Percentiles rank a stretch among this genome's conserved stretches.
These are phyloP conservation scores for Neodiprion virginianus DNA, from an alignment of 1,140 invertebrate species.

Conservation along the genomic window DNA sequence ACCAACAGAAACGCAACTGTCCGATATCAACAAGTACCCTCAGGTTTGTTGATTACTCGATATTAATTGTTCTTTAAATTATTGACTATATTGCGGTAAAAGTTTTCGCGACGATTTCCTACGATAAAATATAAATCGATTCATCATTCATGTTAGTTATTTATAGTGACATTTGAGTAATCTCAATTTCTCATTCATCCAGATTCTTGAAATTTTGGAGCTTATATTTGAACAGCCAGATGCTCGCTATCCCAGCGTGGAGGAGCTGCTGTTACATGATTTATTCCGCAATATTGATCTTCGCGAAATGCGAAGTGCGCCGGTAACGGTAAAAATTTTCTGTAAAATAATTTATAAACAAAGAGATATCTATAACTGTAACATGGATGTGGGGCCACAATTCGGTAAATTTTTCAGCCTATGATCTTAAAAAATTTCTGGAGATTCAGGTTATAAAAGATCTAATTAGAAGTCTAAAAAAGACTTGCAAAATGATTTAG, in stretches of 20 bases:
- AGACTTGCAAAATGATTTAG: too few species aligned
- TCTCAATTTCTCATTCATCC: constrained; percentile 23
- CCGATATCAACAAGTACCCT: constrained; percentile 77
- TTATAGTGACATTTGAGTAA: neutral
- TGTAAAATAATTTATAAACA: constrained; percentile 13
- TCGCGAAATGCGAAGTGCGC: constrained; percentile 76
- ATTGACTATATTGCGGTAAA: constrained; percentile 7
- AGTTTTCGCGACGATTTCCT: neutral
- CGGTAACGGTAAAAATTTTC: constrained; percentile 59
- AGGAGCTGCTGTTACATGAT: constrained; percentile 81
- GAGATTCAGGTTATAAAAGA: neutral
- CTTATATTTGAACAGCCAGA: constrained; percentile 78
- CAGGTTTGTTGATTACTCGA: constrained; percentile 63
- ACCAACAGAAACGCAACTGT: constrained; percentile 74
- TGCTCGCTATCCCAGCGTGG: constrained; percentile 71
- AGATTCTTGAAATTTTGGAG: constrained; percentile 82
- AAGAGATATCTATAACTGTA: too few species aligned
- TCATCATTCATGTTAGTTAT: too few species aligned
- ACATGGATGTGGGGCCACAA: too few species aligned
- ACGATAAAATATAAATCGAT: neutral
- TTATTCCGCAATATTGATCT: constrained; percentile 88
- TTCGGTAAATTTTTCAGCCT: too few species aligned
- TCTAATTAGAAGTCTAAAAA: constrained; percentile 4
- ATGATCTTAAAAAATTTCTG: too few species aligned
- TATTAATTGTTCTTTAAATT: constrained; percentile 16